Evolutionary conservation across 2,888 invertebrate genomes (phyloP), one percentile per base, ranked within the genome.

Genomic region (Nephrotoma flavescens): DNA sequence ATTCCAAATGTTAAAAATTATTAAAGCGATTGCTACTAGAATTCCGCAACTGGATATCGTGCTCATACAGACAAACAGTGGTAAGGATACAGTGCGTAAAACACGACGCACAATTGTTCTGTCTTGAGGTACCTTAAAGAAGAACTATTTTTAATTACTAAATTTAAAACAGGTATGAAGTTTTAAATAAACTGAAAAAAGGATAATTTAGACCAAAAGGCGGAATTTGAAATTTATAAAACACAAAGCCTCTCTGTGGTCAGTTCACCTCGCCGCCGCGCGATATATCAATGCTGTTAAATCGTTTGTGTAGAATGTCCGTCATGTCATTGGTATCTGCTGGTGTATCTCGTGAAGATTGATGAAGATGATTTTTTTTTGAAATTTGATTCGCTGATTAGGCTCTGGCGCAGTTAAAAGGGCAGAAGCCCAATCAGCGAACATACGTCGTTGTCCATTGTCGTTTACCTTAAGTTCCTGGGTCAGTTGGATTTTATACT

Each of bases 1-100:
- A 92, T 98, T 97, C 93, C 96, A 94, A 89, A 96, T 94, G 92
- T 98, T 99, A 93, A 99, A 99, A 89, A 97, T 93, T 89, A 99
- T 96, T 88, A 99, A 94, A 45, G 93, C 94, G 88, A 97, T 92
- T 19, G 98, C 97, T 87, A 96, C 95, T 71, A 97, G 91, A 89
- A 99, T 97, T 45, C 99, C 99, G 87, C 97, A 93, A 88, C 96
- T 94, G 87, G 98, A 97, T 88, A 99, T 95, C 15, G 96, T 95
- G 90, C 97, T 96, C 97, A 99, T 98, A 90, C 97, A 96, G 88
- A 98, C 95, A 91, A 98, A 98, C 87, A 99, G 93, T 86, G 97
- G 96, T 89, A 97, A 92, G 0, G 98, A 97, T 12, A 99, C 96
- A 6, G 96, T 97, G 87, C 98, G 93, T 86, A 98, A 92, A 86